Base-by-base conservation (phyloP, 1,140 invertebrate species). In the Aricia agestis region DNA sequence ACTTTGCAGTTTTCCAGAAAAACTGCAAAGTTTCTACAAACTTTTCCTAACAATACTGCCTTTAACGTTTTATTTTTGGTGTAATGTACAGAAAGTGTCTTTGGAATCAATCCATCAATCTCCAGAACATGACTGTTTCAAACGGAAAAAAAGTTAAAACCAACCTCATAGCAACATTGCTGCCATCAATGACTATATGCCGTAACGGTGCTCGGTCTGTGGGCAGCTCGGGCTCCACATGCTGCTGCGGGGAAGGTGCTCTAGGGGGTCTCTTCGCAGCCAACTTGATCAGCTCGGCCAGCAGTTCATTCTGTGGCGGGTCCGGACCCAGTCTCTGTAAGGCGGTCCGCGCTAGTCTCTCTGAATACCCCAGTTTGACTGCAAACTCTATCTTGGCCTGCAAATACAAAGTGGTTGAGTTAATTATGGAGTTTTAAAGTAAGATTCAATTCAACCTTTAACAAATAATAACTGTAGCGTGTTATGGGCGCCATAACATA, bases 91-190 rank as follows among this genome's bases (percentile, higher is more conserved):
- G 25, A 25, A 25, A 25, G 3, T 25, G 1, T 25, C 25, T 2
- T 25, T 25, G 25, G 3, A 25, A 25, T 3, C 25, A 25, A 25
- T 25, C 25, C 9, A 11, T 13, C 1, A 13, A 11, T 52, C 9
- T 52, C 10, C 45, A 52, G n/a, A n/a, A 1, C 45, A 13, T 1
- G 2, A 52, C 25, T 25, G 1, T 25, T 25, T 25, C 3, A 1
- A 25, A 25, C 25, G 25, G 3, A 25, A 1, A 25, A 25, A 25
- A 25, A 3, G 25, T 13, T n/a, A n/a, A 52, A 52, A 76, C 88
- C 92, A 92, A 97, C 96, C 95, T 98, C 96, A 99, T 98, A 19
- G 98, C 98, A 32, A 99, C 97, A 91, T 99, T 99, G 86, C 97
- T 98, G 72, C 98, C 98, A 93, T 99, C 98, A 69, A 99, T 97